Base-by-base conservation (phyloP, 2,888 invertebrate species). In the Formica aserva region DNA sequence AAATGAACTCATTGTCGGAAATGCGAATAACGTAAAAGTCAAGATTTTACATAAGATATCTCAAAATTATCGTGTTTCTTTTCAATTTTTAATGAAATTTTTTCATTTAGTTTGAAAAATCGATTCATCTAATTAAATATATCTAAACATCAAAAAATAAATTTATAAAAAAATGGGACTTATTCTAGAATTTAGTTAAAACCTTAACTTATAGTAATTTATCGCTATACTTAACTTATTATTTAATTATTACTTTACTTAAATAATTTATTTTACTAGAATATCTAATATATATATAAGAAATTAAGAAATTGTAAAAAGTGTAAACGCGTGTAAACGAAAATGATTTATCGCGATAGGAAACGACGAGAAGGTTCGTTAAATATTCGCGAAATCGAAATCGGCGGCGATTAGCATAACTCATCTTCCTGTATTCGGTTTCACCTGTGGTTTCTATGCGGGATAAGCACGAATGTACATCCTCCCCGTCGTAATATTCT, bases 401-500 rank as follows among this genome's bases (percentile, higher is more conserved):
- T 18, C 52, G 18, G 35, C 52, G 38, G 76, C 66, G 48, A 76
- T 76, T 52, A 52, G 13, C 65, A 52, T 52, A 35, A 69, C 41
- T 65, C 69, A 32, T 41, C 29, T 57, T 26, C 26, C 26, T 26
- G 66, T 52, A 41, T 66, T 76, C 66, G 38, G 18, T 66, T 76
- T 55, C 77, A 69, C 35, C 65, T 65, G 22, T 48, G 26, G 38
- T 62, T 29, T 63, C 63, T 26, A 52, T 9, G 18, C 35, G 6
- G 38, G 35, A 55, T 69, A 69, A 57, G 32, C n/a, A 41, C 29
- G 41, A 69, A 57, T 69, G 77, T 57, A 41, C 41, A 22, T 57
- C 26, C 69, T 45, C 69, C 29, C 57, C 38, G 41, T 32, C 18
- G 41, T 78, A 57, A 78, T 77, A 77, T 78, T 69, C 77, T 69